Percentiles rank a stretch among this genome's conserved stretches.
Evolutionary conservation across 1,140 invertebrate genomes (phyloP).

Genomic region (Apis mellifera): DNA sequence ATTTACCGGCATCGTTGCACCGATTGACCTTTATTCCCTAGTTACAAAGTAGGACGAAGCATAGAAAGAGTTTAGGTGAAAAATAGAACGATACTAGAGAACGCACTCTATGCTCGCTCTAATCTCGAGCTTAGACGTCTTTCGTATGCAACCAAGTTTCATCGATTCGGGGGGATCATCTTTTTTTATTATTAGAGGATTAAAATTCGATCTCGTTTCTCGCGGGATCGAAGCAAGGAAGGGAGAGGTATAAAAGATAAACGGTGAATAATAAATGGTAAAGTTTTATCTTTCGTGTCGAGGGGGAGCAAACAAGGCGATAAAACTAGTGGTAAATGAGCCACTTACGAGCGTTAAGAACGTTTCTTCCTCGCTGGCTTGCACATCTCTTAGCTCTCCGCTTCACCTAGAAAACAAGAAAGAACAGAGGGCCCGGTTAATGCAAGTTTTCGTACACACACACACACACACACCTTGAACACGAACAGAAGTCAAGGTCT

Average conservation of each 20-base stretch:
- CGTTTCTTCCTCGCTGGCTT: constrained; percentile 73
- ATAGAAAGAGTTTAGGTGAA: constrained; percentile 46
- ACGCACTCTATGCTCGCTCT: too few relatives aligned
- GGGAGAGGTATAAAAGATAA: background rate
- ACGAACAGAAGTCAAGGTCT: constrained; percentile 24
- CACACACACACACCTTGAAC: too few relatives aligned
- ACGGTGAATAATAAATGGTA: background rate
- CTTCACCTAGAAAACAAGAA: constrained; percentile 66
- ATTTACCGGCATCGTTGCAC: constrained; percentile 61
- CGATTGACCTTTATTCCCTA: constrained; percentile 58
- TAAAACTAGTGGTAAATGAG: background rate
- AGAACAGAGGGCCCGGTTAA: constrained; percentile 62
- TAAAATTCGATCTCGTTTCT: background rate
- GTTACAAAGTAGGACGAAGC: constrained; percentile 34
- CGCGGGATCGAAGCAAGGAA: too few relatives aligned
- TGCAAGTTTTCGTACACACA: constrained; percentile 49
- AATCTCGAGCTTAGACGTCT: background rate
- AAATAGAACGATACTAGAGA: constrained; percentile 39
- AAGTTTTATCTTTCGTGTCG: background rate
- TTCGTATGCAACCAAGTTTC: background rate
- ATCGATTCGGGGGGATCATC: background rate
- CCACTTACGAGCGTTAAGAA: constrained; percentile 73
- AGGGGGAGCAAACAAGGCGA: background rate
- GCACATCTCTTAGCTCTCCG: constrained; percentile 73
- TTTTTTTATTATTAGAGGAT: background rate